Evolutionary conservation across 2,888 invertebrate species (phyloP).

Genomic region (Drosophila seclusa): DNA sequence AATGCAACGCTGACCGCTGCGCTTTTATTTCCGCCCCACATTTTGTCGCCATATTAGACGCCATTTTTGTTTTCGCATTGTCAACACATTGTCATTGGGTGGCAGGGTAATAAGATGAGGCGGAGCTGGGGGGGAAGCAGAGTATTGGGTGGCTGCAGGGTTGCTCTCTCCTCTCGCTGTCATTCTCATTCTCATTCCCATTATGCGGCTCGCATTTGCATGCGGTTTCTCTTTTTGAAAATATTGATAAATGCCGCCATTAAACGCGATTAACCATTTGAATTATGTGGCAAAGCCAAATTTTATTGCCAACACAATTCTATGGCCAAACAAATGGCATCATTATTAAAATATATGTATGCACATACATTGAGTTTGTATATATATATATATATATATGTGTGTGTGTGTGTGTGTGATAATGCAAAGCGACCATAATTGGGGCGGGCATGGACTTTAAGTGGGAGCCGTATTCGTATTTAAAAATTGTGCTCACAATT

Average conservation of each 20-base stretch:
- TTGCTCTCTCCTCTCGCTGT: not conserved
- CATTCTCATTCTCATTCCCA: not conserved
- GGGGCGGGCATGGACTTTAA: slow-evolving; percentile 22
- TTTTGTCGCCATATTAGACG: slow-evolving; percentile 69
- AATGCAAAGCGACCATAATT: slow-evolving; percentile 67
- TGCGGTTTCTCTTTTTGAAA: slow-evolving; percentile 47
- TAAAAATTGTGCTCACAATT: slow-evolving; percentile 61
- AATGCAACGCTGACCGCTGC: slow-evolving; percentile 73
- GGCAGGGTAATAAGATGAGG: slow-evolving; percentile 8
- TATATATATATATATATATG: slow-evolving; percentile 30
- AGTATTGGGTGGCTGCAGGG: slow-evolving; percentile 18
- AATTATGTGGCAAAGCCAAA: slow-evolving; percentile 83
- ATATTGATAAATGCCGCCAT: slow-evolving; percentile 79
- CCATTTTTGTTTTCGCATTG: slow-evolving; percentile 76
- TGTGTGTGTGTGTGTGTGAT: slow-evolving; percentile 43
- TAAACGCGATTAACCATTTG: slow-evolving; percentile 84
- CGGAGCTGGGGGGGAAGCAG: not conserved
- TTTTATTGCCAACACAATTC: slow-evolving; percentile 78
- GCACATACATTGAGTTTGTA: slow-evolving; percentile 23
- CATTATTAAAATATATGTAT: slow-evolving; percentile 78
- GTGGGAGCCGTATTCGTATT: slow-evolving; percentile 40
- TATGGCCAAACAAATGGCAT: slow-evolving; percentile 79
- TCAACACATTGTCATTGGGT: slow-evolving; percentile 68
- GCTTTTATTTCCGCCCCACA: slow-evolving; percentile 75
- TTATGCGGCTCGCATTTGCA: slow-evolving; percentile 45